Base-by-base conservation (phyloP, 2,888 invertebrate genomes). In the Tethea ocularis region DNA sequence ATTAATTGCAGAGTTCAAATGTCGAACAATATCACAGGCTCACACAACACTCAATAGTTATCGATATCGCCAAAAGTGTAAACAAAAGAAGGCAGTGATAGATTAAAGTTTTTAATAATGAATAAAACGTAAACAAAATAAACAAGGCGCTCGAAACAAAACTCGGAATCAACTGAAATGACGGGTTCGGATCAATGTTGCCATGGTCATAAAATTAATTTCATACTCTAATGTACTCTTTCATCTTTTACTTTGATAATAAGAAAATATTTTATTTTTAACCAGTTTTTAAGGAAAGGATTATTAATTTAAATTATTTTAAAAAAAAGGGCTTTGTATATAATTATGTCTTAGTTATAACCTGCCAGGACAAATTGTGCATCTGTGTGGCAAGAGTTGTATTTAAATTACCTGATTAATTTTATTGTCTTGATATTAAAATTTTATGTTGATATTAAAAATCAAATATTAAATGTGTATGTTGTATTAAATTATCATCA, bases 91-190 rank as follows among this genome's bases (percentile, higher is more conserved):
- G 10, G 41, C 64, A 61, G 63, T 60, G 56, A 52, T 68, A 56
- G 56, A 52, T 68, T 53, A 66, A 74, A 74, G 72, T 67, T 71
- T 76, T 71, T 63, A 70, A 73, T 15, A 33, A 70, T 66, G 69
- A 76, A 72, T 58, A 64, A 38, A 77, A 77, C 61, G 78, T 83
- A 82, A 83, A 83, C 80, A 80, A 77, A 80, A 82, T 77, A 78
- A 77, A 72, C 71, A 58, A 73, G 67, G 74, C 61, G 71, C 72
- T 71, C 68, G 66, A 63, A 64, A 72, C 71, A 71, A 58, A 74
- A 69, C 73, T 72, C 68, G 69, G 69, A 76, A 77, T 77, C 58
- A 57, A 62, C 41, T 58, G 15, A 33, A 54, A 36, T 54, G 54
- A 54, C 54, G 15, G 10, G 33, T 22, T 36, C 5, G 17, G 11